Evolutionary conservation across 2,888 invertebrate species (phyloP), one percentile per base, ranked within the genome.

Genomic region (Cephus rjabovi): DNA sequence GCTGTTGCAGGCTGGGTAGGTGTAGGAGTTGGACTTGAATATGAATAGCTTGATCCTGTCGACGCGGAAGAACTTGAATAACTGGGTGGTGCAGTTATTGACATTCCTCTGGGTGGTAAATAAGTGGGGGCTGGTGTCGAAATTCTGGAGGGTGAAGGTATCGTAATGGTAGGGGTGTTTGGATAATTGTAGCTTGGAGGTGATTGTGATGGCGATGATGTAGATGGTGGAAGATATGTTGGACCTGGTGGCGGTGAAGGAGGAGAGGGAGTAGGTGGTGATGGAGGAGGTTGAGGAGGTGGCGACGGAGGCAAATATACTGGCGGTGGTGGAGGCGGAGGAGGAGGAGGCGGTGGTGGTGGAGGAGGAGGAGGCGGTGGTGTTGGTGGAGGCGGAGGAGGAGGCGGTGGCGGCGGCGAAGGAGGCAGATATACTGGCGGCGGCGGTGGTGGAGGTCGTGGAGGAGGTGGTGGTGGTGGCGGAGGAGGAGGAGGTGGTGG

Each of bases 51-150:
- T 34, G 35, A 69, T 71, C 34, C 40, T 9, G 71, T 11, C 31
- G 31, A 70, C 74, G 77, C 34, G 11, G 75, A 31, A 15, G 77
- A 71, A 34, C 33, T 34, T 33, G 77, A 73, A 12, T 35, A 11
- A 34, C 12, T 77, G 30, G 69, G n/a, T 3, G 73, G 34, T 35
- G 75, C 34, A 30, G 73, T 75, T 30, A 78, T 31, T 56, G 56
- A 56, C 56, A 56, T 23, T 56, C 23, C 56, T 56, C 56, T 56
- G 4, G 87, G 87, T n/a, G 86, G 86, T 73, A 83, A 75, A 68
- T 84, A 84, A 6, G 82, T 81, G 30, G 82, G 83, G 4, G 76
- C 73, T 6, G 76, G 76, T 11, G 73, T 71, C 6, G 68, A 81
- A 34, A 68, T 12, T 23, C 15, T 56, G 31, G 71, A 71, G 23